These are phyloP conservation scores for Scomber colias DNA, from an alignment of 2,113 vertebrate genomes.

Conservation along the genomic window DNA sequence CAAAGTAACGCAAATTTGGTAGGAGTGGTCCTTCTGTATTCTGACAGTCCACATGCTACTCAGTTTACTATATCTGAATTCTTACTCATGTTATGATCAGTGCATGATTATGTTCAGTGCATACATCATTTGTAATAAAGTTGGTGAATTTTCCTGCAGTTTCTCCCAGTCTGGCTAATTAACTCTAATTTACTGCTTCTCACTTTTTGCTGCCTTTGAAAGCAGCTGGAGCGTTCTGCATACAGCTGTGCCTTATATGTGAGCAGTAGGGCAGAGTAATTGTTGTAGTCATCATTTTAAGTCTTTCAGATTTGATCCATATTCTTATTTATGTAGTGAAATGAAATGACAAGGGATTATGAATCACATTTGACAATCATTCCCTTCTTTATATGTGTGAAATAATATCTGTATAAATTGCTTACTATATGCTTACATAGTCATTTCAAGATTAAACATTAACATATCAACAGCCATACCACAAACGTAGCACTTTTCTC, in stretches of 20 bases:
- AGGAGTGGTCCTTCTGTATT: background rate
- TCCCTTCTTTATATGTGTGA: background rate
- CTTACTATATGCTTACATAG: background rate
- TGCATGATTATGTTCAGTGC: too few relatives aligned
- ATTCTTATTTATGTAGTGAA: constrained; percentile 18
- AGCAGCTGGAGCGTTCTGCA: constrained; percentile 44
- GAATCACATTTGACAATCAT: background rate
- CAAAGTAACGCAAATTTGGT: background rate
- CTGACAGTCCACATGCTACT: background rate
- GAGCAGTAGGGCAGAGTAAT: constrained; percentile 35
- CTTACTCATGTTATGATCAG: too few relatives aligned
- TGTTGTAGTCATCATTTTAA: background rate
- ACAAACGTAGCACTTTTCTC: background rate
- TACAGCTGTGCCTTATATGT: background rate
- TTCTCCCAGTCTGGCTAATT: constrained; percentile 8
- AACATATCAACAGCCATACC: too few relatives aligned
- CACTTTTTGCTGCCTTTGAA: background rate
- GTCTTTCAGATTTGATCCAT: constrained; percentile 34
- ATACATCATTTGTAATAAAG: background rate
- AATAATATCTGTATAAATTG: background rate
- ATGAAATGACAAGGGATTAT: constrained; percentile 1
- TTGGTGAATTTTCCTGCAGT: constrained; percentile 2
- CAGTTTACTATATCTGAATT: too few relatives aligned
- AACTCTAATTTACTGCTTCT: constrained; percentile 2
- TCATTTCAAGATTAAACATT: background rate